phyloP scores from a whole-genome alignment of 2,113 vertebrate genomes.

The Oncorhynchus tshawytscha region DNA sequence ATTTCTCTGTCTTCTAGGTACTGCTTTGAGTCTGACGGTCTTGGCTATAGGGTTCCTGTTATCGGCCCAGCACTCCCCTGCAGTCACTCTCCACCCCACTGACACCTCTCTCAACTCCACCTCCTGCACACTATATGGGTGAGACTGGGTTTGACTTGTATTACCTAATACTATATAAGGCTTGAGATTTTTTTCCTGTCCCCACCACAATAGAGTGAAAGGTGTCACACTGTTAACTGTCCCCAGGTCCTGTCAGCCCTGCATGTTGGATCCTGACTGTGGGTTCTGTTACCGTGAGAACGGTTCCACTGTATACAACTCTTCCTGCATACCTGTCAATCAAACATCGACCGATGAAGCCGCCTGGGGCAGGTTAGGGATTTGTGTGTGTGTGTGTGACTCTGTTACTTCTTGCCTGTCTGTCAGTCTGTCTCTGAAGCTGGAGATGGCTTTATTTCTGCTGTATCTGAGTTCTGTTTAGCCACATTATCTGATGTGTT shows the following conservation, averaged over 20 bases:
- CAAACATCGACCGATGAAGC: slow-evolving; percentile 77
- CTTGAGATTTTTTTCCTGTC: neutral
- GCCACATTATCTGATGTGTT: neutral
- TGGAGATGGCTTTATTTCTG: neutral
- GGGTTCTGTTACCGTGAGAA: slow-evolving; percentile 93
- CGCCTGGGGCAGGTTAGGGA: slow-evolving; percentile 86
- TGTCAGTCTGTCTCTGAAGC: neutral
- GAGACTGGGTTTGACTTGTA: slow-evolving; percentile 30
- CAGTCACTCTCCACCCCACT: slow-evolving; percentile 76
- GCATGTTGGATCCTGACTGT: slow-evolving; percentile 91
- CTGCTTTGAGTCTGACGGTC: slow-evolving; percentile 81
- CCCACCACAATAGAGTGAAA: slow-evolving; percentile 1
- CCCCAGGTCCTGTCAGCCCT: slow-evolving; percentile 85
- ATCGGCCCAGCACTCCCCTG: slow-evolving; percentile 86
- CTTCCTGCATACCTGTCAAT: slow-evolving; percentile 83
- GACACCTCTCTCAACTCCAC: slow-evolving; percentile 78
- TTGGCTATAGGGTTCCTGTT: slow-evolving; percentile 90
- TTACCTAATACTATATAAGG: neutral
- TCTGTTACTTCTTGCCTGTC: neutral
- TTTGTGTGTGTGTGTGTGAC: neutral
- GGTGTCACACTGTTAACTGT: neutral
- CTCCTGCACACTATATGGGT: slow-evolving; percentile 87
- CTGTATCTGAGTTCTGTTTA: neutral
- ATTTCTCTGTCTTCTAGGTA: slow-evolving; percentile 69
- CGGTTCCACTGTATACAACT: slow-evolving; percentile 71